Conservation (phyloP, 2,888 invertebrate genomes). For the Biston betularia region DNA sequence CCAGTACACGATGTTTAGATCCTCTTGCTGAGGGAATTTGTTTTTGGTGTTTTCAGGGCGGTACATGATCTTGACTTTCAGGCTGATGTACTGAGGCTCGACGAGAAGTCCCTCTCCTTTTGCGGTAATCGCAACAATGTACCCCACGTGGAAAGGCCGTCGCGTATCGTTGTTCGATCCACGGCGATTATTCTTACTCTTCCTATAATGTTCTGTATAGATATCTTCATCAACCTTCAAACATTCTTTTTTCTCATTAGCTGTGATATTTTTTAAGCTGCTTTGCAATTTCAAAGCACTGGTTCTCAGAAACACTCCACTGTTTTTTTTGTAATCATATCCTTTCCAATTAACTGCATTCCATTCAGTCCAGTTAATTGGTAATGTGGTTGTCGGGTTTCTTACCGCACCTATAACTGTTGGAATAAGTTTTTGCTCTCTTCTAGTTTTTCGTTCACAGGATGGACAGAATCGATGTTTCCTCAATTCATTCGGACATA, state of each 20-base stretch:
- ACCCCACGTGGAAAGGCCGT: slow-evolving; percentile 91
- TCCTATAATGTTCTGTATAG: slow-evolving; percentile 93
- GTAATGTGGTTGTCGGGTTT: slow-evolving; percentile 66
- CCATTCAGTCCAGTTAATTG: slow-evolving; percentile 78
- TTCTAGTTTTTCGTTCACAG: slow-evolving; percentile 81
- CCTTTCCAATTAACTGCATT: slow-evolving; percentile 85
- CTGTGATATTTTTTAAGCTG: slow-evolving; percentile 43
- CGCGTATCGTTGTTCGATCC: slow-evolving; percentile 91
- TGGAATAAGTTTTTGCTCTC: slow-evolving; percentile 74
- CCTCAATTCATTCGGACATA: slow-evolving; percentile 75
- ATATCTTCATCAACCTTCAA: slow-evolving; percentile 89
- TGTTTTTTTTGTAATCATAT: slow-evolving; percentile 88
- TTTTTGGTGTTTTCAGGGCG: slow-evolving; percentile 91
- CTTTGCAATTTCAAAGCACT: slow-evolving; percentile 87
- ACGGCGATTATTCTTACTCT: slow-evolving; percentile 88
- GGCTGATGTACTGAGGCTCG: slow-evolving; percentile 86
- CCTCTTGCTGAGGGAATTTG: slow-evolving; percentile 86
- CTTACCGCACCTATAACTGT: slow-evolving; percentile 75
- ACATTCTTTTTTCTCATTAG: slow-evolving; percentile 59
- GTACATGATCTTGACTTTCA: slow-evolving; percentile 89
- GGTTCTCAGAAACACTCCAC: slow-evolving; percentile 89
- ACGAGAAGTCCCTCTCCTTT: slow-evolving; percentile 81
- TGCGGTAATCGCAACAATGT: slow-evolving; percentile 88
- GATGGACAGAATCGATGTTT: slow-evolving; percentile 85
- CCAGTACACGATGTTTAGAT: slow-evolving; percentile 92